These are phyloP conservation scores for Herminia tarsipennalis DNA, from an alignment of 2,888 invertebrate genomes.

Conservation along the genomic window DNA sequence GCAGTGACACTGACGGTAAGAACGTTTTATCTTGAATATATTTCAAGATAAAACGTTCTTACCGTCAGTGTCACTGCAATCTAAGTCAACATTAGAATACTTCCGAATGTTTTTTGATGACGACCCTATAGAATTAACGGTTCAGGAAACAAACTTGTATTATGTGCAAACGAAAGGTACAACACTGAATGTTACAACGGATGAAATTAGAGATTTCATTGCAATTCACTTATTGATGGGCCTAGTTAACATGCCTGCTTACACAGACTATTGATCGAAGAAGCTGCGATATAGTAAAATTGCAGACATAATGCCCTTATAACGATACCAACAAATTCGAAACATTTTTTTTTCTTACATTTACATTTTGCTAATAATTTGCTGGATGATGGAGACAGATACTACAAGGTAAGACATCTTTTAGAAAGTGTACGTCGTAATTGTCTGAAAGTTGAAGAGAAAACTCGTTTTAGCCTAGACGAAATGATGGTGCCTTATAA, in stretches of 20 bases:
- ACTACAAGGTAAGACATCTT: conserved; percentile 33
- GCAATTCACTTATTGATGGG: no score
- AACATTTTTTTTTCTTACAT: no score
- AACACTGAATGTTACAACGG: no score
- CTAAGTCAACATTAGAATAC: conserved; percentile 15
- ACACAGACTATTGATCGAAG: conserved; percentile 21
- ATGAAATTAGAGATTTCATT: no score
- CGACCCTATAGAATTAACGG: no score
- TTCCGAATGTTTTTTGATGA: conserved; percentile 16
- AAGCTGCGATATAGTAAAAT: conserved; percentile 9
- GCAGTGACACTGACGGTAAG: no score
- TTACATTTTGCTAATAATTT: conserved; percentile 20
- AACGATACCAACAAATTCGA: conserved; percentile 12
- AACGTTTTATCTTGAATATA: no score
- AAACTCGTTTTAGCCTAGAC: conserved; percentile 44
- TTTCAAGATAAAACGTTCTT: conserved; percentile 3
- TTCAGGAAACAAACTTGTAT: no score
- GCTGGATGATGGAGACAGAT: conserved; percentile 11
- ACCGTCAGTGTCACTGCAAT: background rate
- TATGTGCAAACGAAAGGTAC: no score
- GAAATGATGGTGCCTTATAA: conserved; percentile 50
- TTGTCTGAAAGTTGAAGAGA: conserved; percentile 34
- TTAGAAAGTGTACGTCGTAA: conserved; percentile 27
- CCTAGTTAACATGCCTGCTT: conserved; percentile 11
- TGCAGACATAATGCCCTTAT: conserved; percentile 15